Conservation (phyloP, 2,888 invertebrate genomes). For the Junonia oenone region DNA sequence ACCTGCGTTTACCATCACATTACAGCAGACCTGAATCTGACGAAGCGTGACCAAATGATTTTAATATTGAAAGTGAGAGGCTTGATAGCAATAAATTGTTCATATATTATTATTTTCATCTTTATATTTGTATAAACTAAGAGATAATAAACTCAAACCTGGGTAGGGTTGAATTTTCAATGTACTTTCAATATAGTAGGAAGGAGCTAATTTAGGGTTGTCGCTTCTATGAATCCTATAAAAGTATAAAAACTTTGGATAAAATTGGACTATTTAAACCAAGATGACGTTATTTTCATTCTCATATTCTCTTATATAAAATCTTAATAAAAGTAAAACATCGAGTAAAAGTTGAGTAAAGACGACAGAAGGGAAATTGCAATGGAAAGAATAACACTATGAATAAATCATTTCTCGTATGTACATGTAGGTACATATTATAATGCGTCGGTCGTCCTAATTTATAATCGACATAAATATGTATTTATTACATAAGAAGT, state of each 20-base stretch:
- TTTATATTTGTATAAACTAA: background rate
- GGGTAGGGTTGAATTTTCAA: too few relatives aligned
- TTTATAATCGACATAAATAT: too few relatives aligned
- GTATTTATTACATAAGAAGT: too few relatives aligned
- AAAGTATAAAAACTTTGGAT: too few relatives aligned
- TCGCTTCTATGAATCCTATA: too few relatives aligned
- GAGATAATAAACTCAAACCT: background rate
- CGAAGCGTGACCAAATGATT: conserved; percentile 10
- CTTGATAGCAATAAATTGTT: background rate
- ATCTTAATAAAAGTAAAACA: background rate
- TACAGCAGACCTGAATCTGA: conserved; percentile 24
- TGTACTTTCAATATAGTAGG: too few relatives aligned
- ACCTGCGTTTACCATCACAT: conserved; percentile 22
- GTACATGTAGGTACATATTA: too few relatives aligned
- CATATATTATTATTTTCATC: background rate
- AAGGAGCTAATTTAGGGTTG: too few relatives aligned
- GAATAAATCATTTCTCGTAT: too few relatives aligned
- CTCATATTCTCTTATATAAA: background rate
- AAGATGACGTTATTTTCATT: too few relatives aligned
- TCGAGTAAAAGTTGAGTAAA: background rate
- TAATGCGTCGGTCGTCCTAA: too few relatives aligned
- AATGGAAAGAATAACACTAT: background rate
- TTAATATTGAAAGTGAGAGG: background rate
- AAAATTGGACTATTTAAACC: too few relatives aligned
- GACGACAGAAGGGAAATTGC: background rate